Evolutionary conservation across 2,888 invertebrate genomes (phyloP), one percentile per base, ranked within the genome.

Genomic region (Lepas anatifera): DNA sequence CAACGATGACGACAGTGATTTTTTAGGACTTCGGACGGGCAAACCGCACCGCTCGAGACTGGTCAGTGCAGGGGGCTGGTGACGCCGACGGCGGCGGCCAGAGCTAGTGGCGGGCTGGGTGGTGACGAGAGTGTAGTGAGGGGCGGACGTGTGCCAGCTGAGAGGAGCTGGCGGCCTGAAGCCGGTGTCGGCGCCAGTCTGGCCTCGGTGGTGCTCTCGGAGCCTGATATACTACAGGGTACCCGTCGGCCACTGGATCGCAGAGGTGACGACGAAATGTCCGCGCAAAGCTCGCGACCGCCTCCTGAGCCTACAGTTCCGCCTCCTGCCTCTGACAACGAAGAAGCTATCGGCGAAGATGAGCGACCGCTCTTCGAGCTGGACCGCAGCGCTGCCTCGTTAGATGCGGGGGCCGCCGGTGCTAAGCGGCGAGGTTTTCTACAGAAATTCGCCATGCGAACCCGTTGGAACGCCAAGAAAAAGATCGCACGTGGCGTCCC

Each of bases 401-500:
- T 7, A 18, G 58, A 58, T 35, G 58, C 22, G 22, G 46, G 39
- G 41, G 69, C 68, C 35, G 41, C 73, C 46, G 68, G 70, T 13
- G 71, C 70, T n/a, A 76, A 76, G 66, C 74, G 75, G 43, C 75
- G 74, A 70, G 75, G 76, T 27, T 77, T 77, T 68, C 74, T 77
- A 11, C 75, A 76, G 35, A 77, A 77, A 70, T 75, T 77, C 70
- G 73, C 75, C 37, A 71, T 76, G 32, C 72, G 73, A 39, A 73
- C 75, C 4, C 68, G 74, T 22, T 77, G 77, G 77, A 76, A 76
- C 22, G 75, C 75, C 11, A 76, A 76, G 71, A 73, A 74, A 74
- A 75, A 39, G 71, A 73, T 25, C 73, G 73, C n/a, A 35, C 71
- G 50, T 67, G 68, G 35, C 67, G 72, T n/a, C 71, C 69, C 67